A percentile compares a stretch with the other conserved stretches of the same genome.
Conservation (phyloP, 2,797 vertebrate genomes). For the Silurus lanzhouensis region DNA sequence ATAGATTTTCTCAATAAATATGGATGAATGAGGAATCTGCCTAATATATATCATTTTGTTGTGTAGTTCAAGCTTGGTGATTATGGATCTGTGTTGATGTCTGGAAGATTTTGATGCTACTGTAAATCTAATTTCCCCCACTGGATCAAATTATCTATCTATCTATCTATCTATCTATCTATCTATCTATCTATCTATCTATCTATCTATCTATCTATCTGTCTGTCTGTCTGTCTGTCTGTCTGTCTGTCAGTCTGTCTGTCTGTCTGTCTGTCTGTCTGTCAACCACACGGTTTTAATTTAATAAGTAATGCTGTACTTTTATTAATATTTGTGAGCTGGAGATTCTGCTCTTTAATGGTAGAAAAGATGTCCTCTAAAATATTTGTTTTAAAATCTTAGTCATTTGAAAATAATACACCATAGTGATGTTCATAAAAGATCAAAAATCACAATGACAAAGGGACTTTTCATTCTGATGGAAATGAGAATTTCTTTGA, state of each 20-base stretch:
- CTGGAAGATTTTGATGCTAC: too few species aligned
- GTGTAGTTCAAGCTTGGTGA: background rate
- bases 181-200: too few species aligned
- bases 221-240: too few species aligned
- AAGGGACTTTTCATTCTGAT: too few species aligned
- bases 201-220: too few species aligned
- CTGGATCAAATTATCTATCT: too few species aligned
- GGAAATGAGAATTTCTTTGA: too few species aligned
- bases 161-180: too few species aligned
- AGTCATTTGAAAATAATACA: background rate
- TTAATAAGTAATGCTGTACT: background rate
- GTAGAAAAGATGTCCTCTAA: background rate
- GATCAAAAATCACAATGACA: background rate
- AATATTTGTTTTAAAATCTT: background rate
- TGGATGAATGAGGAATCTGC: background rate
- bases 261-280: too few species aligned
- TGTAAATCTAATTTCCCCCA: too few species aligned
- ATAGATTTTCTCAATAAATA: background rate
- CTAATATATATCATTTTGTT: background rate
- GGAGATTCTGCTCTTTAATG: background rate
- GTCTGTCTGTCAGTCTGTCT: too few species aligned
- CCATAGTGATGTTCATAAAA: background rate
- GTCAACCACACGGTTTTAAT: background rate
- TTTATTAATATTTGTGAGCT: background rate
- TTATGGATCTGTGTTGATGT: background rate